phyloP scores from a whole-genome alignment of 2,888 invertebrate species.

The Plusia festucae region DNA sequence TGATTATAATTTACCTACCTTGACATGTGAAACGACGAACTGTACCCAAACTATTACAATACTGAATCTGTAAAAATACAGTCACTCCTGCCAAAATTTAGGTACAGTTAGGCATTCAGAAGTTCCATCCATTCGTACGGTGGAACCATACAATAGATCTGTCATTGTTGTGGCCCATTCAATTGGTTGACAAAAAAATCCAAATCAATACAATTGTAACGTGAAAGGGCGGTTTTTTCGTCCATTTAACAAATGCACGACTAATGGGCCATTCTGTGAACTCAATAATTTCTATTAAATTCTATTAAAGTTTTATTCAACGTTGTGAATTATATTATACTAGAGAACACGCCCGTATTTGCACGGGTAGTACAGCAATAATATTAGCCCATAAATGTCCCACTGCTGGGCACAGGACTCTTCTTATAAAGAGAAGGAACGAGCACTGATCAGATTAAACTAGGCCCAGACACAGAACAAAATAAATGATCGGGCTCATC shows the following conservation, averaged over 20 bases:
- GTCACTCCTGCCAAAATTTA: constrained; percentile 20
- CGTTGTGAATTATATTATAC: neutral
- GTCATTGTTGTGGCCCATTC: constrained; percentile 40
- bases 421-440: no score
- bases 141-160: constrained; percentile 25
- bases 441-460: no score
- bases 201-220: constrained; percentile 57
- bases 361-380: no score
- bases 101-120: constrained; percentile 29
- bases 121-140: constrained; percentile 26
- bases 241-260: constrained; percentile 53
- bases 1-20: no score
- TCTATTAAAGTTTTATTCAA: constrained; percentile 21
- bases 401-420: no score
- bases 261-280: constrained; percentile 49
- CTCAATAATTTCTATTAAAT: constrained; percentile 39
- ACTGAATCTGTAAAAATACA: constrained; percentile 8
- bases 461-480: no score
- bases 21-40: no score
- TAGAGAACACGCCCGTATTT: no score
- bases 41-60: neutral
- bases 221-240: constrained; percentile 45
- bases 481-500: no score
- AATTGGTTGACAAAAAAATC: constrained; percentile 51
- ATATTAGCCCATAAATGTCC: no score